Base-by-base conservation (phyloP, 2,797 vertebrate species). In the Lepilemur septentrionalis region DNA sequence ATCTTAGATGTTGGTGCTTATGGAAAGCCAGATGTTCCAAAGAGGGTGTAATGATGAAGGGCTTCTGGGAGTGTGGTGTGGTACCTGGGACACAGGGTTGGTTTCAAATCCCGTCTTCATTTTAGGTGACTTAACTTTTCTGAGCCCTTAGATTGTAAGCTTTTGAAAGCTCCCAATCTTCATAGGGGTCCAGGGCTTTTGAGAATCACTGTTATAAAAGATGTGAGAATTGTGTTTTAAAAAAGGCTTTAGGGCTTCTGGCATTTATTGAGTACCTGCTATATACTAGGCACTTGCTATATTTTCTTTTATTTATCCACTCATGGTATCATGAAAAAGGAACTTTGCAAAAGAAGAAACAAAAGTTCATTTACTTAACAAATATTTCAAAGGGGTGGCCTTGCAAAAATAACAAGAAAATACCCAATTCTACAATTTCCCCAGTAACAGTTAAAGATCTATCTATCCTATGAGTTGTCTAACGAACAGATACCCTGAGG, bases 321-420 rank as follows among this genome's bases (percentile, higher is more conserved):
- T 46, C 52, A 63, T 8, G 38, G 22, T 73, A 13, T 65, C 75
- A 75, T 1, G 63, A 65, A n/a, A 65, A 17, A 91, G 86, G 79
- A 94, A 91, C 46, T 63, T 86, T 61, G 23, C 38, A 50, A 90
- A 95, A 88, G 65, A 75, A 25, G 52, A 94, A 87, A 91, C 20
- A 61, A 30, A 94, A 78, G n/a, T 81, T 78, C 5, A 41, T 82
- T 79, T 14, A 89, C 11, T 83, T 28, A 76, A 61, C 0, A 79
- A 50, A 28, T 84, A 46, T 72, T 57, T 23, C 8, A 23, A 57
- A 57, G 55, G 55, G 55, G 22, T 3, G 22, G 22, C 55, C 55
- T 57, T 57, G 55, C 22, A 57, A 57, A 23, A 57, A 57, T 57
- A 57, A 57, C 55, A 57, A 9, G 55, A 57, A 23, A 57, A 57